These are phyloP conservation scores for Mus caroli DNA, from an alignment of 2,797 vertebrate genomes.

Conservation along the genomic window DNA sequence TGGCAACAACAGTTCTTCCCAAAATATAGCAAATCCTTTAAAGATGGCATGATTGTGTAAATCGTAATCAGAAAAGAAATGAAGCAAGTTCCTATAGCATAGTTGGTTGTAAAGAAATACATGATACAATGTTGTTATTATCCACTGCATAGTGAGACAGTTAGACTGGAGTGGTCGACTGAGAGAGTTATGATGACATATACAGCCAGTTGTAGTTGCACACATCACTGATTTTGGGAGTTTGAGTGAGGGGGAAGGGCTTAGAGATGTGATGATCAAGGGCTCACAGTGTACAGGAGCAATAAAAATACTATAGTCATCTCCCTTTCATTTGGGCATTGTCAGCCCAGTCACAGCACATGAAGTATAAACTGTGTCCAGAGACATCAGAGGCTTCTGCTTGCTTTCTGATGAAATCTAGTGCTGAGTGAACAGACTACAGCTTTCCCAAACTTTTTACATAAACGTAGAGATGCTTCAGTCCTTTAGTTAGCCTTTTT, in stretches of 20 bases:
- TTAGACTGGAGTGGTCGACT: neutral
- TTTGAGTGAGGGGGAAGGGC: neutral
- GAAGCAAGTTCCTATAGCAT: conserved; percentile 22
- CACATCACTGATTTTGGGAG: neutral
- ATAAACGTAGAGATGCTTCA: neutral
- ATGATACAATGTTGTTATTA: neutral
- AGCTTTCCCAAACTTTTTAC: conserved; percentile 15
- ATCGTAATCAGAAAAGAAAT: conserved; percentile 60
- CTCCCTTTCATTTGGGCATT: neutral
- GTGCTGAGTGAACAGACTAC: neutral
- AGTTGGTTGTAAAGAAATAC: neutral
- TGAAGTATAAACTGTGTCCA: neutral
- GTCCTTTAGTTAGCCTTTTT: neutral
- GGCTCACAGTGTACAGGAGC: neutral
- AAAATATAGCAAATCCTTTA: conserved; percentile 70
- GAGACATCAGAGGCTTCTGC: neutral
- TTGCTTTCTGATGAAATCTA: neutral
- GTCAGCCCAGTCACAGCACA: neutral
- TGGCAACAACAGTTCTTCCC: conserved; percentile 64
- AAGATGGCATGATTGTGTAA: conserved; percentile 60
- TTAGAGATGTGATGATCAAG: neutral
- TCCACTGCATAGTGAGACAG: neutral
- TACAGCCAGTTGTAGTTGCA: neutral
- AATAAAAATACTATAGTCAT: neutral
- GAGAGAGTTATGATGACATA: no score